Evolutionary conservation across 1,140 invertebrate species (phyloP).

Genomic region (Scaptodrosophila lebanonensis): DNA sequence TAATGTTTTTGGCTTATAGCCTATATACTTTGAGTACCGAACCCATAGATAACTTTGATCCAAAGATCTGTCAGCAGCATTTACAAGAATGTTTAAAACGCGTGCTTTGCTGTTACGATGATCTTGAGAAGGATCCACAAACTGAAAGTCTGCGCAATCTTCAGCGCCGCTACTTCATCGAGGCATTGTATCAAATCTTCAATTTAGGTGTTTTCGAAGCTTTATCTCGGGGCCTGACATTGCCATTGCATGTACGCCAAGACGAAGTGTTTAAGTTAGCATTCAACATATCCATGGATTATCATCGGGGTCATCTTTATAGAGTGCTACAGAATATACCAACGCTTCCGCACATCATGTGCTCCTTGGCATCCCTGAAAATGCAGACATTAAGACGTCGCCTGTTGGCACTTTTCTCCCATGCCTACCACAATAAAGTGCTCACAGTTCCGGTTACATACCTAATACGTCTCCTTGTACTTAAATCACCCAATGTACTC

Average conservation of each 20-base stretch:
- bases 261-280: conserved; percentile 49
- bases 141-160: conserved; percentile 27
- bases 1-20: conserved; percentile 83
- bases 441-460: conserved; percentile 77
- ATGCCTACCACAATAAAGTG: conserved; percentile 79
- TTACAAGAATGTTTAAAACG: conserved; percentile 81
- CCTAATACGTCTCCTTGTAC: conserved; percentile 66
- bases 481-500: conserved; percentile 46
- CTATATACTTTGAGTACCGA: conserved; percentile 81
- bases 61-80: conserved; percentile 80
- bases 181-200: conserved; percentile 80
- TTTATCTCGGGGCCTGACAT: conserved; percentile 76
- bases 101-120: conserved; percentile 80
- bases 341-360: conserved; percentile 77
- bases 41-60: conserved; percentile 79
- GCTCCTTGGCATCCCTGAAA: conserved; percentile 77
- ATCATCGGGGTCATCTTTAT: conserved; percentile 78
- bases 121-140: conserved; percentile 59
- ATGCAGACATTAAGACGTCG: conserved; percentile 78
- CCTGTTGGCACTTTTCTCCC: conserved; percentile 78
- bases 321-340: conserved; percentile 73
- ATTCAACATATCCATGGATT: conserved; percentile 77
- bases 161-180: conserved; percentile 65
- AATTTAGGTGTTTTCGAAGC: conserved; percentile 78
- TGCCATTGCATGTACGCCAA: conserved; percentile 41